phyloP scores from a whole-genome alignment of 2,888 invertebrate species.

The Neria commutata region DNA sequence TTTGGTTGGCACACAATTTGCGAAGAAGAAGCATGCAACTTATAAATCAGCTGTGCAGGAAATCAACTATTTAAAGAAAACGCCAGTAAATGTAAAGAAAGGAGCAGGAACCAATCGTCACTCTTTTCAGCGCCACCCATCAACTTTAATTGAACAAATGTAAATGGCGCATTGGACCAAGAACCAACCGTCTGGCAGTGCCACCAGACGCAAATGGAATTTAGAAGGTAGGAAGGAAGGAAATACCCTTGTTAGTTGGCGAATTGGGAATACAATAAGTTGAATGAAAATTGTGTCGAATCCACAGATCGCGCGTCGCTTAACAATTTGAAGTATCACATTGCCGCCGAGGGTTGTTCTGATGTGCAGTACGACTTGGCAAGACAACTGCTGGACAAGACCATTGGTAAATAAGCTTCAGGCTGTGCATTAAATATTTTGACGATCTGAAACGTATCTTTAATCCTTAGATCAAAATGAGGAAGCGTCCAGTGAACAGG shows the following conservation, averaged over 20 bases:
- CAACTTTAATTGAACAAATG: no score
- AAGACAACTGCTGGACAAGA: slow-evolving; percentile 79
- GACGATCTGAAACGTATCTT: background rate
- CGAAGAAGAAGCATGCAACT: no score
- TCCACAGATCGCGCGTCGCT: slow-evolving; percentile 58
- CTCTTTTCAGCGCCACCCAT: no score
- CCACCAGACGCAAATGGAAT: slow-evolving; percentile 59
- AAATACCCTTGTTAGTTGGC: background rate
- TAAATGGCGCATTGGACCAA: slow-evolving; percentile 61
- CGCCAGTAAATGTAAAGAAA: no score
- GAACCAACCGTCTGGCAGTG: slow-evolving; percentile 52
- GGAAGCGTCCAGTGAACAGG: slow-evolving; percentile 68
- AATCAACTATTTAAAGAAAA: no score
- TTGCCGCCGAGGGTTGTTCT: slow-evolving; percentile 88
- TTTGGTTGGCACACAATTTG: no score
- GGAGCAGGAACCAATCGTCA: no score
- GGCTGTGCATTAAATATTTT: background rate
- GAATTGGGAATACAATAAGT: no score
- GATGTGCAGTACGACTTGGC: slow-evolving; percentile 89
- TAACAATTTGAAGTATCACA: slow-evolving; percentile 66
- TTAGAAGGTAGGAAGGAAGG: slow-evolving; percentile 51
- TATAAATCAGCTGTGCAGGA: no score
- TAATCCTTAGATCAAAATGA: slow-evolving; percentile 45
- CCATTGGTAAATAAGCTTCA: slow-evolving; percentile 68
- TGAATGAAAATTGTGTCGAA: no score